phyloP scores from a whole-genome alignment of 2,797 vertebrate species.

The Catamblyrhynchus diadema region DNA sequence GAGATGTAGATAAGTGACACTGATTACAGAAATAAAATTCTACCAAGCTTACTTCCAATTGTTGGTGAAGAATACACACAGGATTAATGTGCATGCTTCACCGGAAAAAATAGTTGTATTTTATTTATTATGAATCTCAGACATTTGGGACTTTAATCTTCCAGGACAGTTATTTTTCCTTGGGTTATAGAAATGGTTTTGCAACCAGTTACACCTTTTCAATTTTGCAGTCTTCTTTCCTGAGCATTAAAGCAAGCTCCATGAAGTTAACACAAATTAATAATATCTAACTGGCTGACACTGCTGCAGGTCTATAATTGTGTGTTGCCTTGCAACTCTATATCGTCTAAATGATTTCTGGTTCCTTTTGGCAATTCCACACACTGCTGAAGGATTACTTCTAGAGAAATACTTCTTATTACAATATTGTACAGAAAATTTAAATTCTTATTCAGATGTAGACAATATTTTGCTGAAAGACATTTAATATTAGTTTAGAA shows the following conservation, averaged over 20 bases:
- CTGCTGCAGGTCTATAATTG: not conserved
- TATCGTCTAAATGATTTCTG: conserved; percentile 61
- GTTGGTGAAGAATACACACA: not conserved
- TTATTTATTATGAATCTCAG: not conserved
- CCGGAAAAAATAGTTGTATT: not conserved
- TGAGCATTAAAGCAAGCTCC: not conserved
- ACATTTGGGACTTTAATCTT: not conserved
- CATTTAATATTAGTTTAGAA: conserved; percentile 18
- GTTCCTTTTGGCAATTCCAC: conserved; percentile 38
- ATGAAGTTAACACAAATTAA: conserved; percentile 35
- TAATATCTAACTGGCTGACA: conserved; percentile 31
- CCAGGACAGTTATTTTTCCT: not conserved
- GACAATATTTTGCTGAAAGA: conserved; percentile 6
- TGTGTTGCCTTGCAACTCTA: conserved; percentile 17
- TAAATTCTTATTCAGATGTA: conserved; percentile 10
- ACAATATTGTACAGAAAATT: not conserved
- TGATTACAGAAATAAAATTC: not conserved
- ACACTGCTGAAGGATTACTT: conserved; percentile 25
- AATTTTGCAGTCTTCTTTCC: not conserved
- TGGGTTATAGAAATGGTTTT: not conserved
- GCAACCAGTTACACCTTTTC: not conserved
- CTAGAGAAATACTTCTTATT: conserved; percentile 53
- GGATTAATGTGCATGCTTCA: not conserved
- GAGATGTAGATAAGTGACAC: not conserved
- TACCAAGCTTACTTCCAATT: not conserved